Evolutionary conservation across 2,113 vertebrate genomes (phyloP).

Genomic region (Ondatra zibethicus): DNA sequence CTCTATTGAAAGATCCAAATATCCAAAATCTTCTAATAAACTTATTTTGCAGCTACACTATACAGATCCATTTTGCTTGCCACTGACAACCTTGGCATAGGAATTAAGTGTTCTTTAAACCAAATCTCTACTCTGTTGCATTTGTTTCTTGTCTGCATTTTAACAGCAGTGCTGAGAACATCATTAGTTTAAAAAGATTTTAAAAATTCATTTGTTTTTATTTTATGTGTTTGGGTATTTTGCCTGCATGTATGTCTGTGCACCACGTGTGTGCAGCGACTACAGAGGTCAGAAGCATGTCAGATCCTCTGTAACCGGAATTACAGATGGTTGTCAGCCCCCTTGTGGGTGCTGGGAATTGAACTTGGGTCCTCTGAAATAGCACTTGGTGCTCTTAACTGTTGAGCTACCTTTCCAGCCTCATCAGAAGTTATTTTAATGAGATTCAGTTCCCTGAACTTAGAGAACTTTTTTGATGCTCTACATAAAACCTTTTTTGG

Average conservation of each 20-base stretch:
- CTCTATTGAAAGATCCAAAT: neutral
- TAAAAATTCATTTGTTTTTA: neutral
- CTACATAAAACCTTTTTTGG: neutral
- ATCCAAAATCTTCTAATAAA: neutral
- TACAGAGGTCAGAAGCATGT: no score
- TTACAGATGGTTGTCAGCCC: no score
- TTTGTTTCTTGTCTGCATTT: no score
- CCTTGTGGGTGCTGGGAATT: neutral
- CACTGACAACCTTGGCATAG: neutral
- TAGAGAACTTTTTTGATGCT: neutral
- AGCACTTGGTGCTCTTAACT: neutral
- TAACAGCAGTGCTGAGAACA: neutral
- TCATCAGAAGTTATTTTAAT: neutral
- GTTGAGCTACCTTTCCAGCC: neutral
- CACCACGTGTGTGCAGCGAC: no score
- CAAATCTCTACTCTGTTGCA: neutral
- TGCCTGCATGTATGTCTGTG: neutral
- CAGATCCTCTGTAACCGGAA: no score
- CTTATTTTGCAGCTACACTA: neutral
- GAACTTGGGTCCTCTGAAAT: no score
- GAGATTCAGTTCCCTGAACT: neutral
- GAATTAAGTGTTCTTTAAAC: constrained; percentile 26
- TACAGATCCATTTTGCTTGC: neutral
- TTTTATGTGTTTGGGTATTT: neutral
- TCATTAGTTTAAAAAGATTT: neutral